phyloP scores from a whole-genome alignment of 2,113 vertebrate genomes.

The Alosa alosa region DNA sequence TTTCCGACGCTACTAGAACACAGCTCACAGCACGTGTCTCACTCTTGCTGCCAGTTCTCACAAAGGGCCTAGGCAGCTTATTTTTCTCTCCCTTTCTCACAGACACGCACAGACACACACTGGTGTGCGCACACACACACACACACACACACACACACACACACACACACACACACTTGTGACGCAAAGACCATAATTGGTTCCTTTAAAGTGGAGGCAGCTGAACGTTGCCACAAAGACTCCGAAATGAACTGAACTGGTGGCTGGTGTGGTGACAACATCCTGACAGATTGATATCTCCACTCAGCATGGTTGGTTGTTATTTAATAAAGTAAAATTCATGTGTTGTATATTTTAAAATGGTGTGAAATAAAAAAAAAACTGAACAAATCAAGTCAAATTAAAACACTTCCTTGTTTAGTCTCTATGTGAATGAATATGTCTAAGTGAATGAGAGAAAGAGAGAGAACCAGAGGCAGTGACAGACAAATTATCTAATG shows the following conservation, averaged over 20 bases:
- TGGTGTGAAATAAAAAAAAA: conserved; percentile 11
- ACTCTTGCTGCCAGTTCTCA: background rate
- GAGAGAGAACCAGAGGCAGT: background rate
- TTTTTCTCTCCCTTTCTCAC: background rate
- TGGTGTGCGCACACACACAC: background rate
- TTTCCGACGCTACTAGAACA: background rate
- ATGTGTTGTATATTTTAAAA: conserved; percentile 8
- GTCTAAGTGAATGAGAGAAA: background rate
- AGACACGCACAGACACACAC: background rate
- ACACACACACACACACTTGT: background rate
- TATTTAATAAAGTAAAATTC: conserved; percentile 1
- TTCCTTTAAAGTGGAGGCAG: conserved; percentile 16
- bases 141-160: background rate
- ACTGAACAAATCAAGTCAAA: background rate
- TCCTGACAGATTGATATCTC: background rate
- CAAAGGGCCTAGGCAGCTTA: background rate
- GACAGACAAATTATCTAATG: background rate
- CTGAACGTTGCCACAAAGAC: conserved; percentile 7
- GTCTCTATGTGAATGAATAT: background rate
- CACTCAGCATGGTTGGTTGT: background rate
- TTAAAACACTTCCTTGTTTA: background rate
- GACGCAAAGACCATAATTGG: conserved; percentile 15
- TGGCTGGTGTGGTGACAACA: background rate
- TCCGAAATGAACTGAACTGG: background rate
- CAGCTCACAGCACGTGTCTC: background rate